Percentiles rank a stretch among this genome's conserved stretches.
These are phyloP conservation scores for Tragulus kanchil DNA, from an alignment of 2,113 vertebrate genomes.

Conservation along the genomic window DNA sequence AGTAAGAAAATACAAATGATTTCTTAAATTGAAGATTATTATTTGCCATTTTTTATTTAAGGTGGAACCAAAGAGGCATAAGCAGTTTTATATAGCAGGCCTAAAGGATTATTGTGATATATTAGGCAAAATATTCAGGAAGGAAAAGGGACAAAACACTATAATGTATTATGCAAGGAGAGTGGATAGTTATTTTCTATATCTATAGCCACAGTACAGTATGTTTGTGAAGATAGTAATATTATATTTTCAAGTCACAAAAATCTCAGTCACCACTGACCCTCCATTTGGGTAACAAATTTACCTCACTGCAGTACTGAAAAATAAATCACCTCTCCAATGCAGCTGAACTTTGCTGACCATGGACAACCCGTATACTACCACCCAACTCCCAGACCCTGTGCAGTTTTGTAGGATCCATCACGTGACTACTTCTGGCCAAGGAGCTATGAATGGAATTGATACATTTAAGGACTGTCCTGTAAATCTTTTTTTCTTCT, in stretches of 20 bases:
- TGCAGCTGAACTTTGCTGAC: not conserved
- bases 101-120: not conserved
- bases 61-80: not conserved
- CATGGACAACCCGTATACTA: accelerated
- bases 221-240: not conserved
- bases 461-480: not conserved
- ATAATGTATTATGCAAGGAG: not conserved
- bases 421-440: not conserved
- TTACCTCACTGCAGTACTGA: not conserved
- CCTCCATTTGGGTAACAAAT: not conserved
- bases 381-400: not conserved
- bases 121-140: not conserved
- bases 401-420: not conserved
- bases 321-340: not conserved
- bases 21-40: constrained; percentile 29
- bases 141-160: not conserved
- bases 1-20: constrained; percentile 21
- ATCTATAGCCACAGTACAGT: not conserved
- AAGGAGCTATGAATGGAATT: not conserved
- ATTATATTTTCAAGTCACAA: not conserved
- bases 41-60: not conserved
- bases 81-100: not conserved
- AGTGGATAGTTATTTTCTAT: not conserved
- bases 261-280: not conserved
- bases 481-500: not conserved